Base-by-base conservation (phyloP, 1,140 invertebrate species). In the Whitmania pigra region DNA sequence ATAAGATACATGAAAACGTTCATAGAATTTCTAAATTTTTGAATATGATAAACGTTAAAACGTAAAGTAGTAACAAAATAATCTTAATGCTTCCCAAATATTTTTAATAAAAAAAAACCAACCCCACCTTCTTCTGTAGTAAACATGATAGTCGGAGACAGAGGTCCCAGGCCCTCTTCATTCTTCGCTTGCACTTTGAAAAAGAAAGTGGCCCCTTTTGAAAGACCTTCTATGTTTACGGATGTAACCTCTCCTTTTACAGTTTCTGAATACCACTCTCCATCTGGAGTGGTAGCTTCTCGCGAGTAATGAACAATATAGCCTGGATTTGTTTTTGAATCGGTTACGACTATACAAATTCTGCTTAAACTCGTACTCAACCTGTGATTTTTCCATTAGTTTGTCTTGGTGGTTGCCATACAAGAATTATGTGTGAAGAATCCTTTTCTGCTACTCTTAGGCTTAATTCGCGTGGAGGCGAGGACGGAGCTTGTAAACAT, bases 101-200 rank as follows among this genome's bases (percentile, higher is more conserved):
- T 49, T 49, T 17, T 49, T 17, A 49, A 17, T 17, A 49, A 49
- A 49, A 11, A 49, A 49, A 11, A 49, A 49, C 11, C 43, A 3
- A 1, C 20, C 40, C 68, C 67, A 36, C 81, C 76, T 77, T 77
- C 76, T 17, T 80, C 79, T n/a, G 93, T 97, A 72, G 87, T 89
- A 76, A 90, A 92, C 0, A 88, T 84, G 4, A 92, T 87, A 15
- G 88, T 86, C 1, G 86, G 83, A 0, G 91, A 93, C 79, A 90
- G 89, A 0, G 93, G 92, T 0, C 93, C 90, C 77, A 90, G 88
- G 18, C 93, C 93, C 80, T 89, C 88, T 76, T 84, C 85, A 79
- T 93, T 97, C 22, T 90, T 84, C 0, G 94, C 93, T 82, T 97
- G 91, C 70, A 98, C 89, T 80, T 95, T 96, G 80, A 97, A 97